phyloP scores from a whole-genome alignment of 1,140 invertebrate species.

The Prorops nasuta region DNA sequence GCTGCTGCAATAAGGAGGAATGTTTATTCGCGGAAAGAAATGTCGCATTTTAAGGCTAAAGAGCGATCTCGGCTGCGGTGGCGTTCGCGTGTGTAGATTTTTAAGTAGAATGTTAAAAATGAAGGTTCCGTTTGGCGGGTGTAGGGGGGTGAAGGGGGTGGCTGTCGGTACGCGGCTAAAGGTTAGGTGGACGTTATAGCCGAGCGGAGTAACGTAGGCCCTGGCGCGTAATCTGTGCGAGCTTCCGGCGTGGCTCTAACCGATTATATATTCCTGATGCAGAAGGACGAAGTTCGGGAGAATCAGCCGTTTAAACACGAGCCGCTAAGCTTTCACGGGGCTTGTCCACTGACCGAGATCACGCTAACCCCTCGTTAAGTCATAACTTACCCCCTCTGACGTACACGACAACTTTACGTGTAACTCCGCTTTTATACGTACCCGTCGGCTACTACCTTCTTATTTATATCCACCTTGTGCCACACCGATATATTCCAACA shows the following conservation, averaged over 20 bases:
- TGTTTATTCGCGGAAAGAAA: too few species aligned
- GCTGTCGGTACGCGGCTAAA: too few species aligned
- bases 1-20: too few species aligned
- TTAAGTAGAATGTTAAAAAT: too few species aligned
- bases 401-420: constrained; percentile 13
- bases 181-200: too few species aligned
- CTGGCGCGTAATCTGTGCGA: not conserved
- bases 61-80: too few species aligned
- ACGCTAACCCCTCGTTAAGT: constrained; percentile 57
- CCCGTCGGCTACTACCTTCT: not conserved
- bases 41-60: too few species aligned
- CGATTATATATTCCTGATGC: constrained; percentile 33
- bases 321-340: constrained; percentile 31
- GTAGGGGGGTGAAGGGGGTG: too few species aligned
- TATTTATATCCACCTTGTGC: not conserved
- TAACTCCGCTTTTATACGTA: not conserved
- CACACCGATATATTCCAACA: constrained; percentile 21
- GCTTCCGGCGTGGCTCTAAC: constrained; percentile 32
- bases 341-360: constrained; percentile 40
- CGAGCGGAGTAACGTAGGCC: not conserved
- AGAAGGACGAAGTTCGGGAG: constrained; percentile 37
- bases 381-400: constrained; percentile 51
- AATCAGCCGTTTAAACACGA: constrained; percentile 42
- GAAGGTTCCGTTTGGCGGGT: too few species aligned
- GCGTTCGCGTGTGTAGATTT: too few species aligned